Evolutionary conservation across 2,797 vertebrate genomes (phyloP), one percentile per base, ranked within the genome.

Genomic region (Myotis findleyi): DNA sequence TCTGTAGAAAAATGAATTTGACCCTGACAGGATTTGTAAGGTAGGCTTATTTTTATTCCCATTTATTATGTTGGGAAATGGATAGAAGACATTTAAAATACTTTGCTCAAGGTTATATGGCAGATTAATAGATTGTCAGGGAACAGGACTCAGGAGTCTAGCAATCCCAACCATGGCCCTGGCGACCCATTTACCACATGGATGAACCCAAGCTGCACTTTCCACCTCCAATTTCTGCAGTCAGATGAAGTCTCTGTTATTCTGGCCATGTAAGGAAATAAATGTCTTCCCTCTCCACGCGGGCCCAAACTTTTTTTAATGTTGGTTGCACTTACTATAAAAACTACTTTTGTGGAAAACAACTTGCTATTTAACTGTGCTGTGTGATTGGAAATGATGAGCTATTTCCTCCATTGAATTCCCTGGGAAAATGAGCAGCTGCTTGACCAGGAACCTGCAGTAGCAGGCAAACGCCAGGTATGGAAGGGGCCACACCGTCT

Each of bases 71-170:
- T 68, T 76, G 86, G 53, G 55, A 95, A 92, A 93, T 89, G 92
- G 92, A 87, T 57, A 36, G 71, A 51, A 93, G 68, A 80, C 47
- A 49, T 77, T 95, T 86, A 55, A 94, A 72, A 94, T 12, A 51
- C 7, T 93, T 88, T 51, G 87, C 38, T 90, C 62, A 57, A 88
- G 71, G 62, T 80, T 62, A 62, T 7, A 9, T 7, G 44, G 73
- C 44, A 92, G 75, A 72, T 88, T 59, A 86, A 86, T 51, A 77
- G 41, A 72, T 44, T 38, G 57, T 77, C 64, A 68, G 77, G 44
- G 36, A 91, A 36, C 6, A 72, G 47, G 77, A 88, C 75, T 49
- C 62, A 53, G 76, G 77, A 87, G 66, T 85, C 69, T 69, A 79
- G 69, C 25, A 44, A 84, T 47, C 21, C 72, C 57, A 77, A 12